A percentile compares a stretch with the other conserved stretches of the same genome.
These are phyloP conservation scores for Callinectes sapidus DNA, from an alignment of 2,888 invertebrate species.

Conservation along the genomic window DNA sequence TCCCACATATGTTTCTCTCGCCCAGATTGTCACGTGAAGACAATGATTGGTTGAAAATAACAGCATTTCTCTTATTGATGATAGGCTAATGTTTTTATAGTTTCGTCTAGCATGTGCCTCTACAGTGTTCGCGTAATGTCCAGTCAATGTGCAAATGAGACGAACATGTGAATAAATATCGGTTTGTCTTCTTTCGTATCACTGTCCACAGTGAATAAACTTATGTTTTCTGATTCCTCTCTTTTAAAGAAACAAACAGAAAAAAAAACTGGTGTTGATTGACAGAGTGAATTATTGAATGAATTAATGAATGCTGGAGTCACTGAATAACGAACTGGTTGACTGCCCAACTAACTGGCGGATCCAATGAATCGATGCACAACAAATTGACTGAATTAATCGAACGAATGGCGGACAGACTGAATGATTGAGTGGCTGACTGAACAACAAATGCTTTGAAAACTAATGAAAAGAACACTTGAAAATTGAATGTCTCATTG, in stretches of 20 bases:
- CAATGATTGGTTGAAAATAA: background rate
- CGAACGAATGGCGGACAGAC: too few relatives aligned
- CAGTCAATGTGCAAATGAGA: background rate
- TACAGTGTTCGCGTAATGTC: background rate
- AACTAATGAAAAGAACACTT: too few relatives aligned
- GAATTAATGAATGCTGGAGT: background rate
- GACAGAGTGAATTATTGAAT: background rate
- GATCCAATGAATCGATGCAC: background rate
- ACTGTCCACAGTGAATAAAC: too few relatives aligned
- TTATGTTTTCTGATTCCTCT: background rate
- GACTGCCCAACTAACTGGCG: background rate
- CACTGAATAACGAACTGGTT: background rate
- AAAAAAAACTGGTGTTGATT: background rate
- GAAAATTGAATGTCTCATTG: background rate
- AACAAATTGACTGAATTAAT: background rate
- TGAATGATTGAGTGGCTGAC: too few relatives aligned
- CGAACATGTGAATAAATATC: background rate
- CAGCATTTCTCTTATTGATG: background rate
- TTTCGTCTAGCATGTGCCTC: background rate
- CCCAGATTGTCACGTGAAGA: background rate
- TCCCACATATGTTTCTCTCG: background rate
- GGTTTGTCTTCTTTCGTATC: background rate
- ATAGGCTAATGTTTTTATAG: background rate
- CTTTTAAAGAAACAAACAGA: background rate
- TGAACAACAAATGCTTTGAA: too few relatives aligned